Conservation (phyloP, 2,888 invertebrate genomes). For the Troides aeacus region DNA sequence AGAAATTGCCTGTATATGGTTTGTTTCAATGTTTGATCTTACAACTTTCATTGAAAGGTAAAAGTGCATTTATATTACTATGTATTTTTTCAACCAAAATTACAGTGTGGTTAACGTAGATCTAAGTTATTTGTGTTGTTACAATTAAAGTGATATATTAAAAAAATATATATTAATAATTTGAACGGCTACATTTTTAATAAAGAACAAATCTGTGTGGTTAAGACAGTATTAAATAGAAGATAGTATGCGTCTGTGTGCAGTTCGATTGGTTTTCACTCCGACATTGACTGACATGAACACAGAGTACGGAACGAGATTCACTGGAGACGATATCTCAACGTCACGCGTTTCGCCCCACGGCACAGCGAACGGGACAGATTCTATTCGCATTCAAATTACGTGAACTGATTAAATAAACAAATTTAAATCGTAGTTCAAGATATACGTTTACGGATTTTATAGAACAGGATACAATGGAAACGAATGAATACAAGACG, state of each 20-base stretch:
- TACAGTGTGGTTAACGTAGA: no score
- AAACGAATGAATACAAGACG: no score
- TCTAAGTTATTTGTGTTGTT: no score
- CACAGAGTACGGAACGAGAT: constrained; percentile 63
- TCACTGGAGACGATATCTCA: constrained; percentile 72
- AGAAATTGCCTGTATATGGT: no score
- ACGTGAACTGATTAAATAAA: constrained; percentile 20
- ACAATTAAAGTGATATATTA: no score
- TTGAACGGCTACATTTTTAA: no score
- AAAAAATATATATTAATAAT: no score
- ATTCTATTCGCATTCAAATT: constrained; percentile 21
- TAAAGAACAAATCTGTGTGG: not conserved
- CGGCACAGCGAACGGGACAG: constrained; percentile 9
- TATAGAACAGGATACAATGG: no score
- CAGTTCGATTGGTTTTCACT: constrained; percentile 12
- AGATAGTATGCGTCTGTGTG: not conserved
- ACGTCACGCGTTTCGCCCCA: constrained; percentile 43
- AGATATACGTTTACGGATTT: not conserved
- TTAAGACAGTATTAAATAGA: not conserved
- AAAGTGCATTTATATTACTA: no score
- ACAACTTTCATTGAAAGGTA: no score
- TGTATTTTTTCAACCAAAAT: no score
- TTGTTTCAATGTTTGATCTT: no score
- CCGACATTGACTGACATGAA: constrained; percentile 71
- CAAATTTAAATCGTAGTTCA: not conserved